Conservation (phyloP, 2,888 invertebrate species). For the Scelioninae gen. 1 region DNA sequence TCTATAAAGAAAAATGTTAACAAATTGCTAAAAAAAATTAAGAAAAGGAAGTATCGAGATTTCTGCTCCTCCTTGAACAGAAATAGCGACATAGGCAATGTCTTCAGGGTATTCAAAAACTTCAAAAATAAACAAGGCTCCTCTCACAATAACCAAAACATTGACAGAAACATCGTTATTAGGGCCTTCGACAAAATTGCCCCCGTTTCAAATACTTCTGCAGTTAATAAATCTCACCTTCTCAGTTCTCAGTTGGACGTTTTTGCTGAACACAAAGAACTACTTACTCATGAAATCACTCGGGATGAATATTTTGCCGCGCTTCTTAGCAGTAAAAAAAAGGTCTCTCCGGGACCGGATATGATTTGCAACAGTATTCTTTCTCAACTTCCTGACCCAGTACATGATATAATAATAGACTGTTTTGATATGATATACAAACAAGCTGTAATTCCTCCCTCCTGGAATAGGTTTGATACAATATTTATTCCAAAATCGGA, state of each 20-base stretch:
- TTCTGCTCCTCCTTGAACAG: constrained; percentile 16
- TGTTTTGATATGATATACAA: constrained; percentile 11
- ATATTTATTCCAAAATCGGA: constrained; percentile 43
- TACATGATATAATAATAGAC: neutral
- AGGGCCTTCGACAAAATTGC: constrained; percentile 8
- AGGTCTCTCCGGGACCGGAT: constrained; percentile 22
- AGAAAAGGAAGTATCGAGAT: constrained; percentile 22
- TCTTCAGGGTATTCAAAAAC: constrained; percentile 25
- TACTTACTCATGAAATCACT: neutral
- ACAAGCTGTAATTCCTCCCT: neutral
- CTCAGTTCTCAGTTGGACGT: too few species aligned
- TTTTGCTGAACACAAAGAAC: too few species aligned
- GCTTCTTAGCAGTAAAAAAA: too few species aligned
- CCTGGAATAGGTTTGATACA: constrained; percentile 15
- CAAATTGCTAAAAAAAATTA: constrained; percentile 20
- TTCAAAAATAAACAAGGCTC: constrained; percentile 4
- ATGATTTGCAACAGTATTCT: constrained; percentile 23
- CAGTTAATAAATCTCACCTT: too few species aligned
- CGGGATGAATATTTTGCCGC: constrained; percentile 1
- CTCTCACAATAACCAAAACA: neutral
- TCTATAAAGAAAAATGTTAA: constrained; percentile 26
- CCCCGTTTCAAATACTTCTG: neutral
- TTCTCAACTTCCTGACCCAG: neutral
- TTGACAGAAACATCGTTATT: neutral
- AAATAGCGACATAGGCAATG: constrained; percentile 2